These are phyloP conservation scores for Herpetotheres cachinnans DNA, from an alignment of 2,113 vertebrate genomes.

Conservation along the genomic window DNA sequence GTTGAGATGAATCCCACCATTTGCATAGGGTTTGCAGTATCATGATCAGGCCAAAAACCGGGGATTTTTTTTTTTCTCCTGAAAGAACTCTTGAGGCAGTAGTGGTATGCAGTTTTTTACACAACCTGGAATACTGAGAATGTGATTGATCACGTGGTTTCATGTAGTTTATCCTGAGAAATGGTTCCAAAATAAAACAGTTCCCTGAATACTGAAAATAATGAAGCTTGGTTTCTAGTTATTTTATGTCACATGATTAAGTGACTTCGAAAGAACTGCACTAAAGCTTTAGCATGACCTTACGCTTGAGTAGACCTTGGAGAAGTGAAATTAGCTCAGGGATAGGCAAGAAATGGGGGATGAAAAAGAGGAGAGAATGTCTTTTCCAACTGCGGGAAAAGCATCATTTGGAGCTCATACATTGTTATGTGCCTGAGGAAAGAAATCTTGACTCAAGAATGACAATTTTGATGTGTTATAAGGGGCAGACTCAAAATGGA, in stretches of 20 bases:
- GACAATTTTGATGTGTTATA: neutral
- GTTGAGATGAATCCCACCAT: neutral
- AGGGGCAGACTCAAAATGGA: neutral
- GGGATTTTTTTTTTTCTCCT: neutral
- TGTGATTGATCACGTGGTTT: neutral
- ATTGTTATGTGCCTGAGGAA: neutral
- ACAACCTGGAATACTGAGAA: neutral
- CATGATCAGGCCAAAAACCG: neutral
- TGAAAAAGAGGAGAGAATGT: neutral
- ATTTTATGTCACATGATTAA: neutral
- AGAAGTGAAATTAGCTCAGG: neutral
- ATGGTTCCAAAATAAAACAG: neutral
- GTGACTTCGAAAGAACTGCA: neutral
- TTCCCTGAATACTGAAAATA: neutral
- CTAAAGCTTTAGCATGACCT: neutral
- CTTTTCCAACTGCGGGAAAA: neutral
- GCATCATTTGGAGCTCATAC: neutral
- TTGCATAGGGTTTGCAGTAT: neutral
- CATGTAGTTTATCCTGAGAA: neutral
- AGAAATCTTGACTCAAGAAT: neutral
- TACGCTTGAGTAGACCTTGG: neutral
- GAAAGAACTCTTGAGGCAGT: neutral
- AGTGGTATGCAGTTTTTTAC: neutral
- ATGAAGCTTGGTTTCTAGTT: neutral
- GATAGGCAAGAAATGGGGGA: neutral